phyloP scores from a whole-genome alignment of 2,797 vertebrate genomes.

The Alauda arvensis region DNA sequence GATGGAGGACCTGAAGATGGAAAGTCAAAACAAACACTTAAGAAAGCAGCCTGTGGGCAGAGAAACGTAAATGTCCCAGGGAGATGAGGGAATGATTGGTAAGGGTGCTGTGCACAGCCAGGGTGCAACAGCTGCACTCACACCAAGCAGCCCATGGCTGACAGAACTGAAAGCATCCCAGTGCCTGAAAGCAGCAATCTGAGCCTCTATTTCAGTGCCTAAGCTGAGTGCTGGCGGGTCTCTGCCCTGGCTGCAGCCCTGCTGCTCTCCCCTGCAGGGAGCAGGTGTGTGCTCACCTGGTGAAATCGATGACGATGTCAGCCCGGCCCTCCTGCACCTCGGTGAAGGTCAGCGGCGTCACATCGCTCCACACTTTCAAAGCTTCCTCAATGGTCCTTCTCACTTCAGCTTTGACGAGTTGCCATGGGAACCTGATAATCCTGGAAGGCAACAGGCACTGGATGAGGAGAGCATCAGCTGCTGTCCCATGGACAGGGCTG shows the following conservation, averaged over 20 bases:
- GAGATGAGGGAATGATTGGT: conserved; percentile 3
- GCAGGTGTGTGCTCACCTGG: conserved; percentile 71
- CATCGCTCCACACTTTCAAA: conserved; percentile 87
- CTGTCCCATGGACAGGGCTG: not conserved
- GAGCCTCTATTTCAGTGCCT: not conserved
- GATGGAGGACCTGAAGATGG: conserved; percentile 28
- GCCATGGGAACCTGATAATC: conserved; percentile 87
- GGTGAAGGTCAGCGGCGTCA: conserved; percentile 88
- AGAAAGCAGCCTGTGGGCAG: conserved; percentile 38
- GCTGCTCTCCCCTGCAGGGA: not conserved
- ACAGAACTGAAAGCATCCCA: not conserved
- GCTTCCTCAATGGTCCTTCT: conserved; percentile 82
- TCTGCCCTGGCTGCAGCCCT: not conserved
- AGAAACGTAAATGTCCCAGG: not conserved
- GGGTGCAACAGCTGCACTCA: not conserved
- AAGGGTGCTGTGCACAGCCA: not conserved
- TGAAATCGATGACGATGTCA: conserved; percentile 92
- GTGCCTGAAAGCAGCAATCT: not conserved
- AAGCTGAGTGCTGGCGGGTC: not conserved
- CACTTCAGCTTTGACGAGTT: conserved; percentile 84
- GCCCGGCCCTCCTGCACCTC: conserved; percentile 82
- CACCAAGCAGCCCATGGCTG: not conserved
- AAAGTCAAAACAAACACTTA: conserved; percentile 36
- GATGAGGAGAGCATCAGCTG: not conserved
- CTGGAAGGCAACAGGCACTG: conserved; percentile 52